Base-by-base conservation (phyloP, 2,113 vertebrate genomes). In the Corythornis cristatus region DNA sequence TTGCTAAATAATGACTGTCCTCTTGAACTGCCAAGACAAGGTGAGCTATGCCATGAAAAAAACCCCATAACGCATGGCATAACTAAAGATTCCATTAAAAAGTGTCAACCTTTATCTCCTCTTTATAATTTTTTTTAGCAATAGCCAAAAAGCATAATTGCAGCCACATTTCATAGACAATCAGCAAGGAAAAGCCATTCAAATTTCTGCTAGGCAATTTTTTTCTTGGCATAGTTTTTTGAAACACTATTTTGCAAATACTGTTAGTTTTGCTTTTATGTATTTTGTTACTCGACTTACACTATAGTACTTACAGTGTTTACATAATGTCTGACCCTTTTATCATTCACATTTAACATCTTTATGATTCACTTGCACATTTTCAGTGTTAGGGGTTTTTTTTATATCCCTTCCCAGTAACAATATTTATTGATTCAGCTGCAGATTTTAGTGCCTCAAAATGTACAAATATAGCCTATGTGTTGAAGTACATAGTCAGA, bases 361-460 rank as follows among this genome's bases (percentile, higher is more conserved):
- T 79, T 73, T 5, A 5, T 90, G 29, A 88, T 72, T 86, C 46
- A 46, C 28, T 82, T 42, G 6, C 60, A 54, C 5, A 14, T 85
- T 93, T 93, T 93, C 17, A 43, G 60, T 48, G 37, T 13, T 5
- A 50, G 53, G 15, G 16, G 8, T 7, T 29, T 6, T 5, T 66
- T 87, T 74, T 75, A 54, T 57, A 58, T 42, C 8, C 23, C 31
- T 33, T 58, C 54, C 58, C 62, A 57, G 88, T 86, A 88, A 89
- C n/a, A 91, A 35, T 89, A 75, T 83, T 94, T 96, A 90, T 90
- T 91, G 87, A 83, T 95, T 95, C 96, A 95, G 92, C 81, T 96
- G 89, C 82, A 86, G 70, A 89, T 76, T 95, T 91, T 91, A 94
- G 82, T 92, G 64, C 29, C 62, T 86, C 64, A 86, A 67, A 94